Conservation (phyloP, 2,113 vertebrate species). For the Callithrix jacchus region DNA sequence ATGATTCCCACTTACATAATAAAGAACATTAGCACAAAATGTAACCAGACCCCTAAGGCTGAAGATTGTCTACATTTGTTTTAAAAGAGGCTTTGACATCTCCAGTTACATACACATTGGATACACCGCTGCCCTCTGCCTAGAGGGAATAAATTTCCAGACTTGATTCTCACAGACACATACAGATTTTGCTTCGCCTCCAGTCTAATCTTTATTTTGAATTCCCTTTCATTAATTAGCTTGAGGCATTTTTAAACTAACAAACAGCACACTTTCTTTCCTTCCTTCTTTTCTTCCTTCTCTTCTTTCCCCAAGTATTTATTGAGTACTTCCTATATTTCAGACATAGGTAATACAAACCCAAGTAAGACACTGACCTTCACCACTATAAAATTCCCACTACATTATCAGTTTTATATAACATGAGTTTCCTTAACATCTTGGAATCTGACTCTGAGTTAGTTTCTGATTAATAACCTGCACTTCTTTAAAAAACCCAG, state of each 20-base stretch:
- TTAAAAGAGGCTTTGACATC: background rate
- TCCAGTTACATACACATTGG: background rate
- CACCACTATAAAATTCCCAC: background rate
- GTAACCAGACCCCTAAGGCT: background rate
- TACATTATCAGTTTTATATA: background rate
- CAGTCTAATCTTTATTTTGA: background rate
- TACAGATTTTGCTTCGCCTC: background rate
- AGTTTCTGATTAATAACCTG: background rate
- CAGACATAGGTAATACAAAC: background rate
- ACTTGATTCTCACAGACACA: background rate
- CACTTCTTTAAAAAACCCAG: background rate
- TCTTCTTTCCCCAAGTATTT: background rate
- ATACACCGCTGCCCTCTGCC: background rate
- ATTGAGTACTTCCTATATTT: background rate
- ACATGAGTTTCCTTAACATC: background rate
- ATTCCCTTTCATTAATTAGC: background rate
- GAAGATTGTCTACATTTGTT: background rate
- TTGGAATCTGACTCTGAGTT: background rate
- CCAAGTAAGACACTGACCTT: background rate
- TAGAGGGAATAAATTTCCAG: background rate
- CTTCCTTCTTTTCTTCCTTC: background rate
- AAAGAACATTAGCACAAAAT: background rate
- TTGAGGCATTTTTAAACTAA: background rate
- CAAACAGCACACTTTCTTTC: background rate
- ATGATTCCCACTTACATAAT: background rate